Evolutionary conservation across 2,888 invertebrate genomes (phyloP), one percentile per base, ranked within the genome.

Genomic region (Helicoverpa assulta): DNA sequence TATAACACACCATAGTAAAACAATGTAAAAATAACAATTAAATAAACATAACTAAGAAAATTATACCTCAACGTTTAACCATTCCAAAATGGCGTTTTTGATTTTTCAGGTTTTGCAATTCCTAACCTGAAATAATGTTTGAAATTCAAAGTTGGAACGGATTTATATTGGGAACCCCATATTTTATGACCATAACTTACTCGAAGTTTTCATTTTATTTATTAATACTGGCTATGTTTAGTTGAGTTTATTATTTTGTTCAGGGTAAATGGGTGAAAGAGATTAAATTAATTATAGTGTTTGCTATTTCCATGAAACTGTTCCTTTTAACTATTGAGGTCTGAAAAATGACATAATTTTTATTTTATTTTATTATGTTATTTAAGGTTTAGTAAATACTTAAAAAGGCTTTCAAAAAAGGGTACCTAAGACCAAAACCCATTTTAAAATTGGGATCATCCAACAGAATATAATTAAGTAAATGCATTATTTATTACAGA

Each of bases 111-210:
- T n/a, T n/a, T n/a, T n/a, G n/a, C n/a, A 21, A 43, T 33, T 21
- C 57, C 12, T 56, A 26, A 60, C 19, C 33, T 56, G 26, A 33
- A 43, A 64, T 70, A 21, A 55, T 65, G 47, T 67, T 64, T n/a
- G 18, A 76, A 79, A 69, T 62, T 63, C 26, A 61, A 79, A 76
- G 59, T 69, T 75, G 55, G 29, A 66, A 47, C 65, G 58, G 59
- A 43, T 74, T 79, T 14, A n/a, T 50, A 50, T 50, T 50, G 18
- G 8, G 50, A 18, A 50, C 29, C 33, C 50, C 40, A 74, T 79
- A 74, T 65, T 79, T 76, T 55, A 78, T 67, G 19, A 67, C 57
- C 40, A 19, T 33, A 14, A 52, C 53, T 47, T 52, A 74, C 52
- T 56, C 8, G 7, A 4, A 54, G 53, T 56, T 73, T 66, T 69